A percentile compares a stretch with the other conserved stretches of the same genome.
Conservation (phyloP, 2,113 vertebrate species). For the Ceyx cyanopectus region DNA sequence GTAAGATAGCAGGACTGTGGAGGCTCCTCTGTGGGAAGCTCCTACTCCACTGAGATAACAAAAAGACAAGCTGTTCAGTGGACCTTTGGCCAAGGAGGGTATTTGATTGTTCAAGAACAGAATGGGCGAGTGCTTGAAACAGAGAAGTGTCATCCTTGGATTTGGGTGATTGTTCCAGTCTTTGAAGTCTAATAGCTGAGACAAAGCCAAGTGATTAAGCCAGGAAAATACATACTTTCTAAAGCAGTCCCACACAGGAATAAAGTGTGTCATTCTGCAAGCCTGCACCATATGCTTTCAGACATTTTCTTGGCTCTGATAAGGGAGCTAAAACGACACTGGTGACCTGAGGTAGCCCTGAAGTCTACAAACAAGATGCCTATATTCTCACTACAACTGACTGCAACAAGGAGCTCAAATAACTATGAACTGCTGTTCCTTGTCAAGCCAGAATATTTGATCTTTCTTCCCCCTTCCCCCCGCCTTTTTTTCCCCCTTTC, state of each 20-base stretch:
- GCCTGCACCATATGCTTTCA: neutral
- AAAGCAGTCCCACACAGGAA: neutral
- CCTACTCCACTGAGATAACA: neutral
- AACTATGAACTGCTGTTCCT: neutral
- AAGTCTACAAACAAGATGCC: neutral
- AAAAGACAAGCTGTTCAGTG: neutral
- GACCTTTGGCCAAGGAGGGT: neutral
- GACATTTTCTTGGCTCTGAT: neutral
- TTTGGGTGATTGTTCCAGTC: neutral
- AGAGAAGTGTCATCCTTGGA: neutral
- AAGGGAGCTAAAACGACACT: neutral
- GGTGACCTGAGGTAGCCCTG: neutral
- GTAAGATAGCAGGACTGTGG: neutral
- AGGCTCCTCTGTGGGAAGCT: neutral
- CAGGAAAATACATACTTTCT: neutral
- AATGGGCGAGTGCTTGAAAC: neutral
- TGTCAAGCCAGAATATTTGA: neutral
- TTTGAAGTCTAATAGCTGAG: neutral
- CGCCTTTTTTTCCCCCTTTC: accelerated
- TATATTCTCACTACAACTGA: neutral
- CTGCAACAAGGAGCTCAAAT: neutral
- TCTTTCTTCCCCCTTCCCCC: neutral
- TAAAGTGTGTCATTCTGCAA: neutral
- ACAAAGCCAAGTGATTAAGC: slow-evolving; percentile 16
- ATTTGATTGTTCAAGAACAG: neutral